Base-by-base conservation (phyloP, 2,888 invertebrate genomes). In the Galeruca laticollis region DNA sequence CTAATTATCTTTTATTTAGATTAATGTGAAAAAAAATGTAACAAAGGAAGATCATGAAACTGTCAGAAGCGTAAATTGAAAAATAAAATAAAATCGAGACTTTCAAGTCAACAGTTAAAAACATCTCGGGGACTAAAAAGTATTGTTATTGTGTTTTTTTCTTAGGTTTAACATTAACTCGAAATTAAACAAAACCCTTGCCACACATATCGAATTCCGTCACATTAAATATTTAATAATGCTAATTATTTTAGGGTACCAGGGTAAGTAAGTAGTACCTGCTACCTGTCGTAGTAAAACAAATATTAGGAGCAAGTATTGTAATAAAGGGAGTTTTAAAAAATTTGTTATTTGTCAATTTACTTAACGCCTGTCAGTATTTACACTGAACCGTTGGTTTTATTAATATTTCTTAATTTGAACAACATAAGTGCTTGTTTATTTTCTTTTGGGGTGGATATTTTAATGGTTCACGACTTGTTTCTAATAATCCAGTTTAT, bases 281-380 rank as follows among this genome's bases (percentile, higher is more conserved):
- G 43, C 60, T 60, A 60, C 60, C 60, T 60, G 60, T 20, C 15
- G 13, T 60, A 21, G 40, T 26, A 21, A 26, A 60, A 20, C 21
- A 60, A 60, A 60, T 20, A 60, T 60, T 20, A 26, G 21, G 21
- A 60, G 18, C 21, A 13, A 18, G 59, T 37, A 40, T 35, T 40
- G 37, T 37, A 43, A 60, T 10, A 1, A 57, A 21, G 18, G 13
- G 18, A 20, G 2, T 10, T 20, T 20, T 2, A 20, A 49, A 49
- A 49, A 21, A 54, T 31, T 13, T 54, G n/a, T 31, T 31, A 15
- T 54, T 31, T 54, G 54, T 31, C 15, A 31, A 31, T n/a, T 31
- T 21, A 11, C 8, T 54, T 54, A 54, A 54, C 54, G 33, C 54
- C 21, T 26, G 52, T 26, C 8, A 20, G n/a, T 52, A 21, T 31